Conservation (phyloP, 2,113 vertebrate species). For the Emydocephalus ijimae region DNA sequence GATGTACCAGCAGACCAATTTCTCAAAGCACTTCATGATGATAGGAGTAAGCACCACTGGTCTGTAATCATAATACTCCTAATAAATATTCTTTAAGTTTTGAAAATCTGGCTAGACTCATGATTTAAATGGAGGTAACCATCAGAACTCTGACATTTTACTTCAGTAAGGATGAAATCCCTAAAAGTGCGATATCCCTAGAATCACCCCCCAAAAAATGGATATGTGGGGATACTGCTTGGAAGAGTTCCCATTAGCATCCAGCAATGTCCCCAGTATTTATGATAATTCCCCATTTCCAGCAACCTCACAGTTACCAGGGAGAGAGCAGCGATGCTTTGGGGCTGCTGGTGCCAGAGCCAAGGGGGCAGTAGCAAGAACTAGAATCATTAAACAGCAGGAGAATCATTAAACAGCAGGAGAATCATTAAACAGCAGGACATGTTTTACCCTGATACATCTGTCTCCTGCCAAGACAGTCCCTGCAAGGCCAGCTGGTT, state of each 20-base stretch:
- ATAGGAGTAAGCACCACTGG: too few relatives aligned
- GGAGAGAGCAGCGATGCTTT: background rate
- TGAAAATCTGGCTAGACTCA: too few relatives aligned
- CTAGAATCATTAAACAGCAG: conserved; percentile 10
- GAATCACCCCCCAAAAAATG: background rate
- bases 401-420: conserved; percentile 9
- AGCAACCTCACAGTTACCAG: background rate
- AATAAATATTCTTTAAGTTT: too few relatives aligned
- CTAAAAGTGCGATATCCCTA: background rate
- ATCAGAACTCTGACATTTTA: too few relatives aligned
- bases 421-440: conserved; percentile 8
- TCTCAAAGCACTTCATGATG: too few relatives aligned
- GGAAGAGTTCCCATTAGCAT: background rate
- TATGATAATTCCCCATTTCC: background rate
- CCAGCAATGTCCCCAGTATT: background rate
- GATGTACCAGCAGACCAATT: too few relatives aligned
- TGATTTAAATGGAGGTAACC: too few relatives aligned
- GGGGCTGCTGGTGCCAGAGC: background rate
- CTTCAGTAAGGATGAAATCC: background rate
- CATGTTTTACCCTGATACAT: background rate
- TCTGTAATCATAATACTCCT: too few relatives aligned
- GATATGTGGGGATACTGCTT: background rate
- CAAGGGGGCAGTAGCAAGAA: background rate
- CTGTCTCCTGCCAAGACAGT: background rate
- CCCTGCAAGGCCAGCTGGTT: background rate